Conservation (phyloP, 2,888 invertebrate species). For the Drosophila subquinaria region DNA sequence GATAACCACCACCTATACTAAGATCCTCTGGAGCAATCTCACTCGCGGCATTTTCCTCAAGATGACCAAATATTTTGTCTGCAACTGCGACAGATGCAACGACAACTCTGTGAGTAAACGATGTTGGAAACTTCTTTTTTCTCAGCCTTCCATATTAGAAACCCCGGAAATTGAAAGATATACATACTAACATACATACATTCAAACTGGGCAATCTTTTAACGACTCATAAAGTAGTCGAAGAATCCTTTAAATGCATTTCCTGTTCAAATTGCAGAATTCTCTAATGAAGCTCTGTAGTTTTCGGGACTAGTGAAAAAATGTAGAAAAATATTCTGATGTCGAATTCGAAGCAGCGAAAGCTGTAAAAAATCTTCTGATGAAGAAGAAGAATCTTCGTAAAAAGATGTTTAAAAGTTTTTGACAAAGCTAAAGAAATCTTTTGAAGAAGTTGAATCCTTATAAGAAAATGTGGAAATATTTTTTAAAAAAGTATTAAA, state of each 20-base stretch:
- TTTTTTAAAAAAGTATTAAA: not conserved
- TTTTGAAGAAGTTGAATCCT: no score
- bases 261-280: not conserved
- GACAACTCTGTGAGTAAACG: conserved; percentile 89
- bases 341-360: not conserved
- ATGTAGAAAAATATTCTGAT: not conserved
- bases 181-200: not conserved
- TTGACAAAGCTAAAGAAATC: no score
- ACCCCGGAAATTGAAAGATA: not conserved
- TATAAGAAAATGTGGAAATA: not conserved
- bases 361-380: not conserved
- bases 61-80: conserved; percentile 89
- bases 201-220: no score
- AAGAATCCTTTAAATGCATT: not conserved
- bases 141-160: not conserved
- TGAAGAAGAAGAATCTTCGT: not conserved
- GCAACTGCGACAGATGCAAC: conserved; percentile 89
- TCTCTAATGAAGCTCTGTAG: not conserved
- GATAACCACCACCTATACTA: conserved; percentile 90
- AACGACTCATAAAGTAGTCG: no score
- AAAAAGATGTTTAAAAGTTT: no score
- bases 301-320: not conserved
- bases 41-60: conserved; percentile 88
- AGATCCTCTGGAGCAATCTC: conserved; percentile 90
- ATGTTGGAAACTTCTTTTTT: not conserved